Base-by-base conservation (phyloP, 2,113 vertebrate species). In the Montifringilla adamsi region DNA sequence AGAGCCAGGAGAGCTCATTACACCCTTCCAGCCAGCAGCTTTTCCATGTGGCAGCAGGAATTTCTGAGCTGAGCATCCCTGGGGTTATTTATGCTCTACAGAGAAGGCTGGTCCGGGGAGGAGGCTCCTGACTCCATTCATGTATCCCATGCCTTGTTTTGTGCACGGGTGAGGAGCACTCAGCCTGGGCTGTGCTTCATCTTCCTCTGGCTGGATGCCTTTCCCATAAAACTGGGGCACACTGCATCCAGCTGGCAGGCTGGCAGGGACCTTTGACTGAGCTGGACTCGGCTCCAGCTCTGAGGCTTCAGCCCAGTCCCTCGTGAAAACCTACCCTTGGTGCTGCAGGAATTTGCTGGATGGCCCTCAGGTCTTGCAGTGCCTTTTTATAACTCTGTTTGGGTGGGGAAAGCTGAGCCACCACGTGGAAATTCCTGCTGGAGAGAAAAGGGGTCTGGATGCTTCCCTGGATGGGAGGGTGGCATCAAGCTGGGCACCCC, bases 211-310 rank as follows among this genome's bases (percentile, higher is more conserved):
- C 94, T 73, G 50, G 68, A n/a, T 9, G 68, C 76, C 73, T 58
- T 86, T 39, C 73, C 83, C 14, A 6, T 72, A 63, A 78, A 81
- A 27, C 47, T 10, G 43, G n/a, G 64, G 56, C 39, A 64, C 74
- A 21, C 44, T 59, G 5, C 64, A 16, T 87, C 94, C 95, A 93
- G 94, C 93, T 97, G 95, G 95, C 76, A 79, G 74, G 35, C 19
- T 0, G 9, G 35, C 13, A 35, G 63, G 92, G 76, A 90, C 23
- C 64, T 90, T 92, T 94, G 93, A 84, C 86, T 95, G 91, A 92
- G 89, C 84, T 68, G 68, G 24, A 52, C 64, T 89, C 81, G 64
- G 86, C 60, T 87, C 56, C 31, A 31, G 24, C 69, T 86, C 83
- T 33, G 59, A 88, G 87, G 22, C 63, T 90, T 69, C 82, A 95